phyloP scores from a whole-genome alignment of 2,888 invertebrate genomes.

The Aphidoletes aphidimyza region DNA sequence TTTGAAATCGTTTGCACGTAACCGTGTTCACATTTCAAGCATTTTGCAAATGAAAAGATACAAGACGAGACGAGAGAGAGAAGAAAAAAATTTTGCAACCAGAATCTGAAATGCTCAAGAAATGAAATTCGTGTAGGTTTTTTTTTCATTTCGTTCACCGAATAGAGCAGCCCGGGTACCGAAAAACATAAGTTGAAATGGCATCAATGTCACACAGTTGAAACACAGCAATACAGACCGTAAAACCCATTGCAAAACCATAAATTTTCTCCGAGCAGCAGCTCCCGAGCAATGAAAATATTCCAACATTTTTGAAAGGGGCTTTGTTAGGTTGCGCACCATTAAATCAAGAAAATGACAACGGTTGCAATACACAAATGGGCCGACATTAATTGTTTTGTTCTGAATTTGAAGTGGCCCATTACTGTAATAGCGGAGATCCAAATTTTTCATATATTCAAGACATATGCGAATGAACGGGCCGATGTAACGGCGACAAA shows the following conservation, averaged over 20 bases:
- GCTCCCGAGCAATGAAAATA: too few species aligned
- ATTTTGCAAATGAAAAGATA: constrained; percentile 7
- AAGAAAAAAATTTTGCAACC: too few species aligned
- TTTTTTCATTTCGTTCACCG: neutral
- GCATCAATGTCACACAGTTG: constrained; percentile 11
- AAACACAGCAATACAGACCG: neutral
- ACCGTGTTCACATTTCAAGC: neutral
- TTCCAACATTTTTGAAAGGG: too few species aligned
- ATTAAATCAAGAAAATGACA: constrained; percentile 54
- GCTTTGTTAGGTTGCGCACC: neutral
- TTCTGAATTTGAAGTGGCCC: constrained; percentile 51
- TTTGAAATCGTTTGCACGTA: neutral
- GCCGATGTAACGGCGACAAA: neutral
- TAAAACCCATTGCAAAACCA: constrained; percentile 14
- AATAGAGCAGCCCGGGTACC: neutral
- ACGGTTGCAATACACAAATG: constrained; percentile 40
- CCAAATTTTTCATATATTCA: neutral
- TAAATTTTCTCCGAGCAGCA: neutral
- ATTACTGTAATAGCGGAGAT: constrained; percentile 1
- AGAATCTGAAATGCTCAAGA: neutral
- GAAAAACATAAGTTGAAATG: constrained; percentile 12
- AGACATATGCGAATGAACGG: neutral
- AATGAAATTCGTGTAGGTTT: constrained; percentile 18
- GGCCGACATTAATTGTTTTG: constrained; percentile 48
- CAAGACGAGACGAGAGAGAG: neutral